A percentile compares a stretch with the other conserved stretches of the same genome.
These are phyloP conservation scores for Erethizon dorsatum DNA, from an alignment of 2,797 vertebrate genomes.

Conservation along the genomic window DNA sequence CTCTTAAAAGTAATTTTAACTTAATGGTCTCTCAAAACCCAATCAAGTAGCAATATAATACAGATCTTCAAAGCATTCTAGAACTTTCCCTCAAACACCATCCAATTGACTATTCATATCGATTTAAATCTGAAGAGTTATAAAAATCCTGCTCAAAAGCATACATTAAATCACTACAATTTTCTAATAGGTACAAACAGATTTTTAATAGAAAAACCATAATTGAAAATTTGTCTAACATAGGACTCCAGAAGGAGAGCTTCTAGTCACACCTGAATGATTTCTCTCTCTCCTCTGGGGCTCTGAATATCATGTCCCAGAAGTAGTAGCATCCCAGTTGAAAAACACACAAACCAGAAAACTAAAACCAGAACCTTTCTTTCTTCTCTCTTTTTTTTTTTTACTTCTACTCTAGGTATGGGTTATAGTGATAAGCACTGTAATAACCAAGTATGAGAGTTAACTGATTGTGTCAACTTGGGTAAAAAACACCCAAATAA, in stretches of 20 bases:
- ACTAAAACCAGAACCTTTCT: background rate
- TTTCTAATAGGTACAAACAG: background rate
- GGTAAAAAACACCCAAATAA: too few species aligned
- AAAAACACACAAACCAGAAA: background rate
- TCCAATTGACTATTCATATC: background rate
- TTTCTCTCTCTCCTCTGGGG: background rate
- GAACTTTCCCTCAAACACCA: background rate
- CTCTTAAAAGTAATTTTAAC: conserved; percentile 31
- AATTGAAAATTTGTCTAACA: background rate
- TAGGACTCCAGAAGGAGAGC: conserved; percentile 6
- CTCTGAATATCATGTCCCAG: background rate
- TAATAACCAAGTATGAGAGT: too few species aligned
- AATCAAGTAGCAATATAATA: background rate
- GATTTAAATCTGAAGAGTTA: background rate
- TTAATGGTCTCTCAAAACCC: conserved; percentile 9
- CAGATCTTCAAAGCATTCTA: background rate
- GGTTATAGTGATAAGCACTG: too few species aligned
- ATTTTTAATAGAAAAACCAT: background rate
- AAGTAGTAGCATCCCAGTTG: conserved; percentile 20
- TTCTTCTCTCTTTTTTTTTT: background rate
- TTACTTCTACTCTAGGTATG: background rate
- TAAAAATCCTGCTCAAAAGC: conserved; percentile 23
- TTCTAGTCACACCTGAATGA: background rate
- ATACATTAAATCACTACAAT: background rate
- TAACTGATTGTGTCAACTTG: too few species aligned